Evolutionary conservation across 35 echinoderm and acorn worm genomes (phyloP), one percentile per base, ranked within the genome.

Genomic region (Ophiothrix spiculata): DNA sequence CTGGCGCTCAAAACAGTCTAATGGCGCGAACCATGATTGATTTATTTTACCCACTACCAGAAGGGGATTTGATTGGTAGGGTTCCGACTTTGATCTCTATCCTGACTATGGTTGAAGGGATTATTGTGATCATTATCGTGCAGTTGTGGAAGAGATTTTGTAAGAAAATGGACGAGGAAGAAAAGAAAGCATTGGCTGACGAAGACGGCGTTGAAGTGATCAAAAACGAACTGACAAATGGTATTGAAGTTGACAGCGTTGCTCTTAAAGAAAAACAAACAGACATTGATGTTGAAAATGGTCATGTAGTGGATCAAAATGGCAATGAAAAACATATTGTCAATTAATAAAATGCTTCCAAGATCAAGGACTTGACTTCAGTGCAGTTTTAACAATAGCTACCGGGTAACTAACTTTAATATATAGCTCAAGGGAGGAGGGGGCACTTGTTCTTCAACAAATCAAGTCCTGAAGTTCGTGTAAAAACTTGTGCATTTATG

Each of bases 1-100:
- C 95, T 0, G 95, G 95, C 25, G 80, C 84, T 73, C 95, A 98
- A 63, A 98, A 98, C 40, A 79, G 84, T 28, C 79, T 93, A 31
- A 69, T 98, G 16, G 95, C 95, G 6, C 36, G 78, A 10, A 88
- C 95, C 2, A 98, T 98, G 85, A 38, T 94, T 11, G 81, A 75
- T 39, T 60, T 98, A 16, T 91, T 91, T 36, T 98, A 98, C 75
- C 88, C 88, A 0, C 75, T 64, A 11, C 95, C 95, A 35, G 88
- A 98, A 38, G 56, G 88, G 25, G 95, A 93, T 69, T 75, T 98
- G 29, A 76, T 98, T 0, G 79, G 54, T 1, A 84, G 85, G 12
- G 38, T 94, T n/a, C 91, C 95, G 0, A 80, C 90, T n/a, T 54
- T 97, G 32, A 84, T 92, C 33, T 87, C 77, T 0, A 31, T 97